Base-by-base conservation (phyloP, 2,113 vertebrate genomes). In the Phrynocephalus versicolor region DNA sequence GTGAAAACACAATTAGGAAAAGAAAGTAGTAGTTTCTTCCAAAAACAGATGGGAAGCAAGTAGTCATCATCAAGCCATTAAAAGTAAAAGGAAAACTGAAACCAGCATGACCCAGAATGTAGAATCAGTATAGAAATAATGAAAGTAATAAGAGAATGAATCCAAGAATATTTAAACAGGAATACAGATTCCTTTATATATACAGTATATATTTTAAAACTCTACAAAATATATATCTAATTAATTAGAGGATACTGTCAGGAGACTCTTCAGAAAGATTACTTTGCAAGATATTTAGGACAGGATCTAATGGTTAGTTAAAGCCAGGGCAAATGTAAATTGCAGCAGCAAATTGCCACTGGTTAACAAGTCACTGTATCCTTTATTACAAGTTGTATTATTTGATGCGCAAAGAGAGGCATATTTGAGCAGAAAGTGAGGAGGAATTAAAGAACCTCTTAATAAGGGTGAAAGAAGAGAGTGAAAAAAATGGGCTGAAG, bases 141-240 rank as follows among this genome's bases (percentile, higher is more conserved):
- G 92, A 95, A 95, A 94, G 93, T 84, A 86, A 89, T 90, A 89
- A 89, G 92, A 95, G 88, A 73, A 37, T 89, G 70, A 94, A 93
- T 82, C 90, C 10, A 65, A 92, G 93, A 95, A 86, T 92, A 91
- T 88, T 88, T 91, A 92, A 88, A 84, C 89, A 65, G 72, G n/a
- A 85, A 79, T 64, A 74, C 51, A 65, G 62, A 37, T 33, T 4
- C 7, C 30, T 30, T 84, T 89, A 51, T 6, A 51, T n/a, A 51
- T 51, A 51, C 45, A 85, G 85, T 92, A 87, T 23, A 30, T 21
- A 57, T 0, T 0, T 84, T n/a, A n/a, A n/a, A 73, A 45, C 30
- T 39, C 58, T n/a, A 89, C 85, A 84, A 87, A 91, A 88, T n/a
- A 78, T 84, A 83, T 37, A 37, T 51, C 81, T 91, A 86, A 82